Conservation (phyloP, 2,888 invertebrate species). For the Phyto melanocephala region DNA sequence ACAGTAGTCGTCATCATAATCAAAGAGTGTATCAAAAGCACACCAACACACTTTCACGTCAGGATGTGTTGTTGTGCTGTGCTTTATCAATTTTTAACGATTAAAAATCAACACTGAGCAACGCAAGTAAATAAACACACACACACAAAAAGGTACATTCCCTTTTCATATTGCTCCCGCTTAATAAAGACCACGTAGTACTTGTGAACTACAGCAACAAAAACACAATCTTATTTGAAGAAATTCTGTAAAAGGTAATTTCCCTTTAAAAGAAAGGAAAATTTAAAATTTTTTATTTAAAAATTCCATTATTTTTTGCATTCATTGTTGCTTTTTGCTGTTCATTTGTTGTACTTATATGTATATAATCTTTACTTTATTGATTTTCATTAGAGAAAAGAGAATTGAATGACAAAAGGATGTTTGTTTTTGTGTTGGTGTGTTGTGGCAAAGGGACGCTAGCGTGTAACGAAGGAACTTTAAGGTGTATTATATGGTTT, state of each 20-base stretch:
- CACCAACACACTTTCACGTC: background rate
- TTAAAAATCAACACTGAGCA: slow-evolving; percentile 61
- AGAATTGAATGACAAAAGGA: too few species aligned
- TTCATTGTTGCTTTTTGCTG: slow-evolving; percentile 1
- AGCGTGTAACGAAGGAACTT: background rate
- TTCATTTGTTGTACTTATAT: slow-evolving; percentile 30
- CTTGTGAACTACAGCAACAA: slow-evolving; percentile 59
- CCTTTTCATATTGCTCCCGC: slow-evolving; percentile 21
- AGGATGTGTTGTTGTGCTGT: slow-evolving; percentile 55
- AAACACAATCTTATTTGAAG: slow-evolving; percentile 43
- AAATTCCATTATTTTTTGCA: slow-evolving; percentile 39
- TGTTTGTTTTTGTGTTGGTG: too few species aligned
- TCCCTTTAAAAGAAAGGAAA: slow-evolving; percentile 48
- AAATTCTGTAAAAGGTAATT: slow-evolving; percentile 64
- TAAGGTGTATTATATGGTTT: slow-evolving; percentile 30
- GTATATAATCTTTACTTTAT: slow-evolving; percentile 62
- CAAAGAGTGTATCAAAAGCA: background rate
- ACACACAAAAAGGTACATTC: slow-evolving; percentile 48
- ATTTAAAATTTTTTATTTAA: slow-evolving; percentile 55
- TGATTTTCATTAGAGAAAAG: slow-evolving; percentile 60
- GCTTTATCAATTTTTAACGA: slow-evolving; percentile 65
- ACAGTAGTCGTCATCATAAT: slow-evolving; percentile 50
- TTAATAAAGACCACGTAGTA: too few species aligned
- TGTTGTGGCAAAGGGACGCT: background rate
- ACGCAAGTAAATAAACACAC: background rate